Evolutionary conservation across 2,888 invertebrate genomes (phyloP).

Genomic region (Pseudoips prasinana): DNA sequence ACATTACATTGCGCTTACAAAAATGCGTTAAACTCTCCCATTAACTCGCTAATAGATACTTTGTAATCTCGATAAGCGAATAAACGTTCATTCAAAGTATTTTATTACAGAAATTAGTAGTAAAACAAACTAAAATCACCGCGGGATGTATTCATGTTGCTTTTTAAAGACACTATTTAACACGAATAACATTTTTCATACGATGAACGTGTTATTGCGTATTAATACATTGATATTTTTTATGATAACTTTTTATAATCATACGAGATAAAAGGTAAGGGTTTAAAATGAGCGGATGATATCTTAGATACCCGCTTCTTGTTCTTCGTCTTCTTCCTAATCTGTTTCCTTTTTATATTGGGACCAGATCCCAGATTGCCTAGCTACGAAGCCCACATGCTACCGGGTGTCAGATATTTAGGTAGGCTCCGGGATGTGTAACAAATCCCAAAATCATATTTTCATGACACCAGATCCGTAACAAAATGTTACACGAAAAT

Average conservation of each 20-base stretch:
- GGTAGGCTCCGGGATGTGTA: no score
- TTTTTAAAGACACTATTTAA: slow-evolving; percentile 29
- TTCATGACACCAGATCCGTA: no score
- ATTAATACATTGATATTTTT: slow-evolving; percentile 36
- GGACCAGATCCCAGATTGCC: no score
- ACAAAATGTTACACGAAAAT: no score
- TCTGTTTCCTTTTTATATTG: no score
- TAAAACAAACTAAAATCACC: slow-evolving; percentile 32
- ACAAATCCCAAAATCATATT: no score
- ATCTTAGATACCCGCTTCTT: no score
- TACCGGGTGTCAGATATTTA: no score
- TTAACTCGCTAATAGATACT: slow-evolving; percentile 25
- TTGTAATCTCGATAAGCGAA: slow-evolving; percentile 30
- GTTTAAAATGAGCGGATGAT: no score
- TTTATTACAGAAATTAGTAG: slow-evolving; percentile 28
- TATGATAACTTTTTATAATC: slow-evolving; percentile 29
- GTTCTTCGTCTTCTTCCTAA: no score
- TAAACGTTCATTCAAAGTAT: slow-evolving; percentile 27
- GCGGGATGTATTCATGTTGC: slow-evolving; percentile 29
- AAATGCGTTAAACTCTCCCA: slow-evolving; percentile 4
- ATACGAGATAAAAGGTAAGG: slow-evolving; percentile 10
- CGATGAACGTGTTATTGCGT: slow-evolving; percentile 32
- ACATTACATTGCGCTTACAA: slow-evolving; percentile 12
- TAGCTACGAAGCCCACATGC: no score
- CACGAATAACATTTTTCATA: slow-evolving; percentile 28